Evolutionary conservation across 2,113 vertebrate species (phyloP).

Genomic region (Vidua chalybeata): DNA sequence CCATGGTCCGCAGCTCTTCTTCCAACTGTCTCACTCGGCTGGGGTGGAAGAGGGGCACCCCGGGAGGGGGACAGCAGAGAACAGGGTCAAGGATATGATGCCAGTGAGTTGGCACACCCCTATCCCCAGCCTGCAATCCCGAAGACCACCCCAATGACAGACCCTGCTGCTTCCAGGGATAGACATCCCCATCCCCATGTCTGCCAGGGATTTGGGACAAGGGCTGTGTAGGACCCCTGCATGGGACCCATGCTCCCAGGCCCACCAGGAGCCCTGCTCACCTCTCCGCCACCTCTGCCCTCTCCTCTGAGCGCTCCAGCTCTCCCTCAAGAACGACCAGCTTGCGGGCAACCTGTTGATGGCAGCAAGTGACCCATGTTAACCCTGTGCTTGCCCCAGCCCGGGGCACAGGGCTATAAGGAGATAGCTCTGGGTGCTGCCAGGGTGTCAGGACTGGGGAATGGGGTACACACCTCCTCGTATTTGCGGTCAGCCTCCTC

Average conservation of each 20-base stretch:
- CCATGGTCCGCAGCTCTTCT: constrained; percentile 94
- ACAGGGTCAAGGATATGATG: constrained; percentile 30
- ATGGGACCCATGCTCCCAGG: too few species aligned
- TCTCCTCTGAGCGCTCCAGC: constrained; percentile 95
- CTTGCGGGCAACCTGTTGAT: constrained; percentile 90
- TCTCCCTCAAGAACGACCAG: constrained; percentile 96
- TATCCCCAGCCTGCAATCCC: background rate
- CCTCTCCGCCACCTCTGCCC: constrained; percentile 95
- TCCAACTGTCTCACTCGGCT: constrained; percentile 92
- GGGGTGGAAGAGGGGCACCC: constrained; percentile 62
- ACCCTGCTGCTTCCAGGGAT: background rate
- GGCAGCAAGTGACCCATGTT: background rate
- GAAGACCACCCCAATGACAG: background rate
- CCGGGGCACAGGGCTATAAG: accelerated
- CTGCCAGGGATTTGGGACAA: background rate
- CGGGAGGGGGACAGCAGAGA: constrained; percentile 13
- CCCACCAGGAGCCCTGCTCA: background rate
- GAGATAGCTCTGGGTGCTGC: accelerated
- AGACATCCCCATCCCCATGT: background rate
- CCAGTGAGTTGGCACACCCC: accelerated
- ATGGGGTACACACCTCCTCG: constrained; percentile 83
- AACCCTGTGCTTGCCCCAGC: accelerated
- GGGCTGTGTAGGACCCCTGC: background rate
- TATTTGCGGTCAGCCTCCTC: constrained; percentile 99
- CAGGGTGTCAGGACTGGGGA: background rate